A percentile compares a stretch with the other conserved stretches of the same genome.
phyloP scores from a whole-genome alignment of 1,140 invertebrate genomes.

The Capitella teleta region DNA sequence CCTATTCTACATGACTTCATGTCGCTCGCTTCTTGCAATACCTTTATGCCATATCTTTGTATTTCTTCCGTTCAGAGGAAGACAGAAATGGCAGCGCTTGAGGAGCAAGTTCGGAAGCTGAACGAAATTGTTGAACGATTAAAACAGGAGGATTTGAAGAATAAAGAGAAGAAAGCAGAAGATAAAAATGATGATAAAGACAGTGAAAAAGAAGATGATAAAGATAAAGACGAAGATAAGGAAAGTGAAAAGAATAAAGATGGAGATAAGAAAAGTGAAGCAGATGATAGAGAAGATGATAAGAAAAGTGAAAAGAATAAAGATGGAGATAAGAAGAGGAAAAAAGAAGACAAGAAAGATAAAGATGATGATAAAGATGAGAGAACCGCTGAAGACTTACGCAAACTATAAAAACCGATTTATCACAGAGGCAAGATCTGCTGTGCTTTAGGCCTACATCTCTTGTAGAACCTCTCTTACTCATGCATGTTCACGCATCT shows the following conservation, averaged over 20 bases:
- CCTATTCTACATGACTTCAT: too few species aligned
- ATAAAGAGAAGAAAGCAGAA: neutral
- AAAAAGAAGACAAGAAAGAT: neutral
- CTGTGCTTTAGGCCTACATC: too few species aligned
- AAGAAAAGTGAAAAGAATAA: too few species aligned
- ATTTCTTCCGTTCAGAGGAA: neutral
- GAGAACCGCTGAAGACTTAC: neutral
- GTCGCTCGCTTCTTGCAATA: too few species aligned
- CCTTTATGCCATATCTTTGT: neutral
- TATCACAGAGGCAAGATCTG: too few species aligned
- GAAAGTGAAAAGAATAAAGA: too few species aligned
- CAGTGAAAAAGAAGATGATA: neutral
- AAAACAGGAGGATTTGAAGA: constrained; percentile 2
- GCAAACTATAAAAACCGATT: too few species aligned
- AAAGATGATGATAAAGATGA: constrained; percentile 6
- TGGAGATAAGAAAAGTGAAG: too few species aligned
- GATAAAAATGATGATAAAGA: neutral
- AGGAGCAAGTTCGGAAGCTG: neutral
- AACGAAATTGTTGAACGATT: neutral
- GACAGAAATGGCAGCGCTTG: neutral
- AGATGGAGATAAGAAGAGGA: neutral
- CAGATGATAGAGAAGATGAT: constrained; percentile 1
- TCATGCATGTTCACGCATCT: too few species aligned
- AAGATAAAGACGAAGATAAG: neutral
- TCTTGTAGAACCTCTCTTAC: too few species aligned